Percentiles rank a stretch among this genome's conserved stretches.
Conservation (phyloP, 2,888 invertebrate genomes). For the Elmis aenea region DNA sequence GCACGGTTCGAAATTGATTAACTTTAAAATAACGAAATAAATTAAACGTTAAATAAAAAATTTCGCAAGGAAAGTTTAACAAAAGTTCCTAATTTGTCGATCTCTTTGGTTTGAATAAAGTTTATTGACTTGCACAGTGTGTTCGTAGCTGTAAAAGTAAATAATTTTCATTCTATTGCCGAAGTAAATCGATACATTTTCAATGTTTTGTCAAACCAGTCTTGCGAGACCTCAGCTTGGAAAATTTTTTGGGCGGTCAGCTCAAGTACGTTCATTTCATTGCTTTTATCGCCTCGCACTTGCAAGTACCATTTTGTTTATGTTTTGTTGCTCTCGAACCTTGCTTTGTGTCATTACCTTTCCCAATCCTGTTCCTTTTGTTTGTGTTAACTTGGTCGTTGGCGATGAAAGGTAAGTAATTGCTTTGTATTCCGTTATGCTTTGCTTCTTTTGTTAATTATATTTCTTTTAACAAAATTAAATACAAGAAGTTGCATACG, state of each 20-base stretch:
- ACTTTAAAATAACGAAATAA: slow-evolving; percentile 4
- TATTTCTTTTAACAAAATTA: not conserved
- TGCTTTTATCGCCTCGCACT: slow-evolving; percentile 30
- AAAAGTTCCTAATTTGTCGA: too few relatives aligned
- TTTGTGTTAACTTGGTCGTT: slow-evolving; percentile 13
- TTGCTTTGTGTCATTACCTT: slow-evolving; percentile 44
- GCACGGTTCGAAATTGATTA: slow-evolving; percentile 44
- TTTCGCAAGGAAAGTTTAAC: too few relatives aligned
- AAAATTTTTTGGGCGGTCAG: slow-evolving; percentile 50
- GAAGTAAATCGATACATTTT: too few relatives aligned
- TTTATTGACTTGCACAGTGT: too few relatives aligned
- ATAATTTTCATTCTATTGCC: too few relatives aligned
- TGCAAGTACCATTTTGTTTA: slow-evolving; percentile 32
- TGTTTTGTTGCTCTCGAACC: slow-evolving; percentile 46
- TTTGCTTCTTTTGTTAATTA: not conserved
- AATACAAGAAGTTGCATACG: not conserved
- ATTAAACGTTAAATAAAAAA: too few relatives aligned
- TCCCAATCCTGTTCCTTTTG: slow-evolving; percentile 21
- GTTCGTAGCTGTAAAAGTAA: too few relatives aligned
- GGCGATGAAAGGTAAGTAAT: slow-evolving; percentile 31
- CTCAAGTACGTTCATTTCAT: slow-evolving; percentile 33
- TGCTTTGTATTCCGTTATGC: slow-evolving; percentile 26
- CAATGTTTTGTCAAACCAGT: too few relatives aligned
- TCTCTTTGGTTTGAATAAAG: too few relatives aligned
- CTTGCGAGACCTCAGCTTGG: too few relatives aligned